These are phyloP conservation scores for Carduelis carduelis DNA, from an alignment of 2,797 vertebrate genomes.

Conservation along the genomic window DNA sequence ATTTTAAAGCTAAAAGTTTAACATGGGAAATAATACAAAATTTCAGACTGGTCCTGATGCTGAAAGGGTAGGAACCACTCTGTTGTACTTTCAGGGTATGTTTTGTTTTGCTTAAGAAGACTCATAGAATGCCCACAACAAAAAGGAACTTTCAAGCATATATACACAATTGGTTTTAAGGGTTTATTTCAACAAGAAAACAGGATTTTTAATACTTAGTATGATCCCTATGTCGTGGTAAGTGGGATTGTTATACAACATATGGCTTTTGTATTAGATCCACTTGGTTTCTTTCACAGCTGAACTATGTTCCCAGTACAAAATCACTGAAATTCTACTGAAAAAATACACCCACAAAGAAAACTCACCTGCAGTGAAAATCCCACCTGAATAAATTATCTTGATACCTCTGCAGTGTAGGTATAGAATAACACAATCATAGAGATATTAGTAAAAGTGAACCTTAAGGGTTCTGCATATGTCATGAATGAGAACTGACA, in stretches of 20 bases:
- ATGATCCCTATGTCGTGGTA: neutral
- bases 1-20: neutral
- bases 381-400: neutral
- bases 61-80: neutral
- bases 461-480: neutral
- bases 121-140: neutral
- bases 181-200: neutral
- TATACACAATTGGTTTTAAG: neutral
- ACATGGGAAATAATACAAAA: neutral
- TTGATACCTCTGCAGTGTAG: neutral
- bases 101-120: neutral
- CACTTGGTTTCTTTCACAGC: neutral
- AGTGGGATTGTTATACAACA: neutral
- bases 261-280: neutral
- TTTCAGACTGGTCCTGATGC: neutral
- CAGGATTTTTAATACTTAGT: neutral
- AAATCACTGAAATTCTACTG: neutral
- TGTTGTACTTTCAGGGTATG: neutral
- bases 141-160: neutral
- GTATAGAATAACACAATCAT: neutral
- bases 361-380: neutral
- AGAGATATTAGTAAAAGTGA: neutral
- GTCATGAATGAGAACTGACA: neutral
- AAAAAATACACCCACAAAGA: neutral
- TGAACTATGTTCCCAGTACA: neutral